Conservation (phyloP, 2,113 vertebrate species). For the Vulpes lagopus region DNA sequence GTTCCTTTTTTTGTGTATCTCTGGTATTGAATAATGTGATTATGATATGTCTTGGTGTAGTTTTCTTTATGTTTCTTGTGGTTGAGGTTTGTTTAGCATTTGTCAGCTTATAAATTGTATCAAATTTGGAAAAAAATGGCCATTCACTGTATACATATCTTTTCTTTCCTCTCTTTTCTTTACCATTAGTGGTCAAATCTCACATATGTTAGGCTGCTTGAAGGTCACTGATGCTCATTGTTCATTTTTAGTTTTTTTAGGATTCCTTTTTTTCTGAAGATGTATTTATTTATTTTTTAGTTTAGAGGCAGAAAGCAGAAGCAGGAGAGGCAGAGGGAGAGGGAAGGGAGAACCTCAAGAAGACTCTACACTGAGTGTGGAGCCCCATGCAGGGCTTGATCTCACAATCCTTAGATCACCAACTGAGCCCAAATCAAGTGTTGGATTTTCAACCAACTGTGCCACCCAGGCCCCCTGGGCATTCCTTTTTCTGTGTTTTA, state of each 20-base stretch:
- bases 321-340: neutral
- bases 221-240: neutral
- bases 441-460: neutral
- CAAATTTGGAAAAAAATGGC: neutral
- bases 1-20: neutral
- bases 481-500: neutral
- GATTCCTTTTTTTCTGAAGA: neutral
- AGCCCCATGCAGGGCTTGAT: neutral
- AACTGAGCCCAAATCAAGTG: neutral
- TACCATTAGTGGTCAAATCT: neutral
- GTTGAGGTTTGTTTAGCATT: neutral
- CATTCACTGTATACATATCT: neutral
- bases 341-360: neutral
- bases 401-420: neutral
- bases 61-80: neutral
- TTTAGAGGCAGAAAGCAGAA: neutral
- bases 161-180: neutral
- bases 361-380: neutral
- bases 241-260: neutral
- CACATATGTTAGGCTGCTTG: neutral
- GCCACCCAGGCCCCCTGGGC: neutral
- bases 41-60: neutral
- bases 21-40: neutral
- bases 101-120: neutral
- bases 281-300: neutral